Evolutionary conservation across 2,113 vertebrate species (phyloP).

Genomic region (Aptenodytes patagonicus): DNA sequence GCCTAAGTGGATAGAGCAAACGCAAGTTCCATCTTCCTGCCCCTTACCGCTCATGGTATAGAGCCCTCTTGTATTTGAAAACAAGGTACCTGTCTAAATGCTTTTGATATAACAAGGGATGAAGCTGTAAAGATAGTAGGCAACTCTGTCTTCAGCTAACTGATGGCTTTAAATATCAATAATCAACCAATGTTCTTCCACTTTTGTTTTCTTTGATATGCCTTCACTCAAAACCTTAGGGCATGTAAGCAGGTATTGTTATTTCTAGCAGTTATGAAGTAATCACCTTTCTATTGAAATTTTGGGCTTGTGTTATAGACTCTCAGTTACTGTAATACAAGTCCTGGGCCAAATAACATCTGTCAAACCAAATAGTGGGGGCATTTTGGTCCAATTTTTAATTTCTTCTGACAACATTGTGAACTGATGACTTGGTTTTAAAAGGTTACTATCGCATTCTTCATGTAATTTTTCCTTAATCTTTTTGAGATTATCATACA

Average conservation of each 20-base stretch:
- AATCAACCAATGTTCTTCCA: background rate
- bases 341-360: too few relatives aligned
- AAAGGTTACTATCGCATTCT: rapidly evolving
- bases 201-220: too few relatives aligned
- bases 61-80: background rate
- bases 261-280: background rate
- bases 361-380: background rate
- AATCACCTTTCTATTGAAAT: background rate
- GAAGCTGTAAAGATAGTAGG: background rate
- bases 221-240: background rate
- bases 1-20: background rate
- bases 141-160: background rate
- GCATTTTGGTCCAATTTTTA: background rate
- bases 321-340: background rate
- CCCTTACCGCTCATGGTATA: background rate
- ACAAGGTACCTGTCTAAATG: background rate
- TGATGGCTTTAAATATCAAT: background rate
- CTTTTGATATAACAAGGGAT: background rate
- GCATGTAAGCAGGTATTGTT: rapidly evolving
- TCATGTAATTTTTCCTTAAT: background rate
- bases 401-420: background rate
- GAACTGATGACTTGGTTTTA: background rate
- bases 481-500: background rate
- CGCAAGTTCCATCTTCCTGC: background rate
- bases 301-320: background rate